Evolutionary conservation across 2,113 vertebrate species (phyloP), one percentile per base, ranked within the genome.

Genomic region (Delphinapterus leucas): DNA sequence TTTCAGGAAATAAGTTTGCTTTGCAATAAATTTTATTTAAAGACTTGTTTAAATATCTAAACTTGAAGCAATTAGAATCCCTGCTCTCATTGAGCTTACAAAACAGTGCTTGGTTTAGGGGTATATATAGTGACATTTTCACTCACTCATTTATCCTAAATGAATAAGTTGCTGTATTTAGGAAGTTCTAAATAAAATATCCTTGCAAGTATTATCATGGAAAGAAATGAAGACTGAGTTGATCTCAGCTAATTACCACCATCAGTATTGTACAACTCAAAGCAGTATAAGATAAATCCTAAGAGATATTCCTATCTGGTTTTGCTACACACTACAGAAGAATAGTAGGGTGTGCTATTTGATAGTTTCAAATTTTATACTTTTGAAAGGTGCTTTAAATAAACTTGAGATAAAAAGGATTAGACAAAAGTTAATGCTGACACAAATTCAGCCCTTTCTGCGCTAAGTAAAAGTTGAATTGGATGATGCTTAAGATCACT

Each of bases 381-480:
- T 94, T 95, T 86, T 53, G 38, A 93, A 83, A 80, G 60, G 13
- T 61, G 28, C 86, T 67, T 60, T 93, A 89, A 76, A 70, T 89
- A 8, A 68, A 58, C 33, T 71, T 61, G 26, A 87, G 67, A 36
- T 65, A 58, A 28, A 94, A 92, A 88, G 26, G 6, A 61, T 67
- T 25, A 74, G 63, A 80, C 12, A 91, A 53, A 89, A 83, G 6
- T 73, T 65, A 82, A 77, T 36, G 82, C 49, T 95, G 68, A 44
- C 49, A 55, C 21, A 91, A 85, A 73, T 41, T 60, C 15, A 53
- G 9, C 8, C 6, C 15, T 88, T 87, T 63, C 41, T 33, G 44
- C 23, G 82, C 79, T 38, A 91, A 41, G 55, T 70, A 68, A 90
- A 95, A 20, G 38, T 63, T 79, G 33, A 91, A 65, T 14, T 80